These are phyloP conservation scores for Apeltes quadracus DNA, from an alignment of 2,113 vertebrate genomes.

Conservation along the genomic window DNA sequence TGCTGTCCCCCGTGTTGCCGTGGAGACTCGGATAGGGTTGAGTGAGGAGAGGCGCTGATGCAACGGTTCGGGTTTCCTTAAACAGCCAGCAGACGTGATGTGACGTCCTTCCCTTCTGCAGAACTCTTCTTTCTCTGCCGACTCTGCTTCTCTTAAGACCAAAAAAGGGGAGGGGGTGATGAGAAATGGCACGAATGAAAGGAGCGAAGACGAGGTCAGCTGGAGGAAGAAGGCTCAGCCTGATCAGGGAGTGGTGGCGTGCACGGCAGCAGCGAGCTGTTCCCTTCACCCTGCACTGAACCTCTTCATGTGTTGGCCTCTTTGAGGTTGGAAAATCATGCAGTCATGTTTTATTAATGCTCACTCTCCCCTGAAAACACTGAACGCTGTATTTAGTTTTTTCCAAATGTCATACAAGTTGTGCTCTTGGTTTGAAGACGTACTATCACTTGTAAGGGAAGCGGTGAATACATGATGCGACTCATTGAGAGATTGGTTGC, in stretches of 20 bases:
- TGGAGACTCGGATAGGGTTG: conserved; percentile 16
- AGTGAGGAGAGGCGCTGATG: conserved; percentile 26
- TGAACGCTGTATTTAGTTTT: conserved; percentile 51
- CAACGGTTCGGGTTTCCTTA: conserved; percentile 47
- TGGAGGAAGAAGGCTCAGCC: conserved; percentile 27
- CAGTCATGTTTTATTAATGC: conserved; percentile 83
- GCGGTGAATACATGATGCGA: conserved; percentile 31
- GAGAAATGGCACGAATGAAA: conserved; percentile 36
- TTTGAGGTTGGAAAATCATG: conserved; percentile 80
- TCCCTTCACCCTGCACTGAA: conserved; percentile 80
- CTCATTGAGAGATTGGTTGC: not conserved
- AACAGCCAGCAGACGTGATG: conserved; percentile 39
- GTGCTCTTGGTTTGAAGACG: conserved; percentile 17
- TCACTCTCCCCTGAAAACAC: conserved; percentile 21
- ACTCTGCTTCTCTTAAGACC: conserved; percentile 10
- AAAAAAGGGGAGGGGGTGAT: not conserved
- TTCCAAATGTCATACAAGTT: conserved; percentile 37
- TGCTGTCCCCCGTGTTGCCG: conserved; percentile 28
- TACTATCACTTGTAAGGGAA: conserved; percentile 34
- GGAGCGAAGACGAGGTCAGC: conserved; percentile 24
- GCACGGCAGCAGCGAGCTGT: conserved; percentile 62
- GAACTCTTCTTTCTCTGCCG: not conserved
- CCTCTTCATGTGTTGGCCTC: conserved; percentile 77
- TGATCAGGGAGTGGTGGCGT: conserved; percentile 69
- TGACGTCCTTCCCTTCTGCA: conserved; percentile 39